Evolutionary conservation across 2,113 vertebrate genomes (phyloP).

Genomic region (Laticauda laticaudata): DNA sequence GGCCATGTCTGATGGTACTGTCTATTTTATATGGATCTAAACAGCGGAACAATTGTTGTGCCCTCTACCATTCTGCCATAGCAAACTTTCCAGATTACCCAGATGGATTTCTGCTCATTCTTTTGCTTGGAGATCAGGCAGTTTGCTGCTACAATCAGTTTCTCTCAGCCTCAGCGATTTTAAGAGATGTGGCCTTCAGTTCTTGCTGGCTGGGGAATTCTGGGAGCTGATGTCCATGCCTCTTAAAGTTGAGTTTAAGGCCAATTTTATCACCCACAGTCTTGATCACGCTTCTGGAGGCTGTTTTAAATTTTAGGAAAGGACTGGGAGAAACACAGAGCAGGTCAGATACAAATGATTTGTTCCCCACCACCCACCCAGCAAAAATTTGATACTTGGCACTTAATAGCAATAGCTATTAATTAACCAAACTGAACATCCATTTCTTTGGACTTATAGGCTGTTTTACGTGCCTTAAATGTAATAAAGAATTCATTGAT

Average conservation of each 20-base stretch:
- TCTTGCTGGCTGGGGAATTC: neutral
- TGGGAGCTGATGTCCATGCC: neutral
- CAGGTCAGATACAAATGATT: neutral
- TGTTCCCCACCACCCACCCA: neutral
- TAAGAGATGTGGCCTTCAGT: neutral
- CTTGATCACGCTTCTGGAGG: neutral
- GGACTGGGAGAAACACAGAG: neutral
- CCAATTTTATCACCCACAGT: neutral
- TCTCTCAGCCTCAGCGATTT: neutral
- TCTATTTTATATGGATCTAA: neutral
- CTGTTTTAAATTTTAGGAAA: neutral
- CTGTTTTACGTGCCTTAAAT: neutral
- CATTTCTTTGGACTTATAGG: neutral
- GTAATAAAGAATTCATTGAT: neutral
- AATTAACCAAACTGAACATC: neutral
- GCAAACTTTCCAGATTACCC: neutral
- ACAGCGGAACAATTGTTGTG: neutral
- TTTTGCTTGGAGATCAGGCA: neutral
- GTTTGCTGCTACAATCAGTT: neutral
- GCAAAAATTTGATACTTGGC: neutral
- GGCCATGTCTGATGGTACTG: neutral
- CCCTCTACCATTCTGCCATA: neutral
- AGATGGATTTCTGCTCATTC: neutral
- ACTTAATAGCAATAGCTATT: neutral
- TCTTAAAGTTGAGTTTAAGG: neutral